Percentiles rank a stretch among this genome's conserved stretches.
Conservation (phyloP, 1,140 invertebrate species). For the Drosophila elegans region DNA sequence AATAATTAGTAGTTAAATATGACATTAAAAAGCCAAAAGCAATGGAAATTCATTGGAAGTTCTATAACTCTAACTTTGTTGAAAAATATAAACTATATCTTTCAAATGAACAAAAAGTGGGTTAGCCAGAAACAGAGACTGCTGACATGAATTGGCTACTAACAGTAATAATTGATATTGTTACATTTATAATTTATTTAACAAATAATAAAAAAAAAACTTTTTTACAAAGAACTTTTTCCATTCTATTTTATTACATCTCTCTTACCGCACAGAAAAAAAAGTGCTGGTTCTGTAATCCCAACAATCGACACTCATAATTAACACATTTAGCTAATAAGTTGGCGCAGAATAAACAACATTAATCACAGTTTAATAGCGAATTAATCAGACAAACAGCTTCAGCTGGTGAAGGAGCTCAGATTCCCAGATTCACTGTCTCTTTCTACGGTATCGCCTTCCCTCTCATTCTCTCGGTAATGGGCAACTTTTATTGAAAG, state of each 20-base stretch:
- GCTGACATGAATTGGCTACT: no score
- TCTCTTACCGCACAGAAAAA: not conserved
- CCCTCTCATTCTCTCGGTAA: conserved; percentile 4
- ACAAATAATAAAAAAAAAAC: no score
- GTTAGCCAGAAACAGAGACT: no score
- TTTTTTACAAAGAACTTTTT: no score
- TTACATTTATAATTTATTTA: no score
- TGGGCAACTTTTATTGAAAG: conserved; percentile 75
- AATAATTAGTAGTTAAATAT: conserved; percentile 48
- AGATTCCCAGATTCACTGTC: conserved; percentile 1
- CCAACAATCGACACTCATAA: conserved; percentile 74
- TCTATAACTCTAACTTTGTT: not conserved
- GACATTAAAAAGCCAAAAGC: conserved; percentile 17
- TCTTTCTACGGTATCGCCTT: not conserved
- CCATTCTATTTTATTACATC: conserved; percentile 7
- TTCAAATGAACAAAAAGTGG: no score
- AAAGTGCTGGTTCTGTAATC: conserved; percentile 27
- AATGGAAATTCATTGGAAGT: not conserved
- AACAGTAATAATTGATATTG: no score
- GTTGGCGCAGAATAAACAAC: conserved; percentile 77
- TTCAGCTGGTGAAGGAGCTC: conserved; percentile 9
- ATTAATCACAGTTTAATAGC: conserved; percentile 80
- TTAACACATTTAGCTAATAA: conserved; percentile 83
- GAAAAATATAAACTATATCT: no score
- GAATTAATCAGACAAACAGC: conserved; percentile 76